A percentile compares a stretch with the other conserved stretches of the same genome.
phyloP scores from a whole-genome alignment of 1,140 invertebrate species.

The Microplitis mediator region DNA sequence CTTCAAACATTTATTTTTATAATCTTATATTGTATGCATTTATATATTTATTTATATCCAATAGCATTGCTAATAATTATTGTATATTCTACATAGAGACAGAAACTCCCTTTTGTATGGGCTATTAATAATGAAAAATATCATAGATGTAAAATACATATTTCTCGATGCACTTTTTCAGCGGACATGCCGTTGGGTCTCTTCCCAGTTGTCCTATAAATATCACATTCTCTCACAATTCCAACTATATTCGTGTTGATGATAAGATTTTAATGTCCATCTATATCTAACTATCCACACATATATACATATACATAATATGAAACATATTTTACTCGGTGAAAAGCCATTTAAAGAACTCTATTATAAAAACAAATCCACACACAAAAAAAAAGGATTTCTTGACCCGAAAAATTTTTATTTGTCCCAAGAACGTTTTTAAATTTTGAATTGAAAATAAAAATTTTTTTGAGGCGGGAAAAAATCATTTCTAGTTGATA shows the following conservation, averaged over 20 bases:
- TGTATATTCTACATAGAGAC: background rate
- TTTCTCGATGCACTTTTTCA: background rate
- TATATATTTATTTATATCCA: background rate
- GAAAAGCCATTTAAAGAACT: background rate
- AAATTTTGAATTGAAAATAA: too few relatives aligned
- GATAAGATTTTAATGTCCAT: slow-evolving; percentile 22
- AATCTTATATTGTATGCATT: background rate
- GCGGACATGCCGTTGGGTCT: background rate
- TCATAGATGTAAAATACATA: background rate
- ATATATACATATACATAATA: background rate
- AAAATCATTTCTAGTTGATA: too few relatives aligned
- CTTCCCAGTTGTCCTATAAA: slow-evolving; percentile 11
- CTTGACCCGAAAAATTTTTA: too few relatives aligned
- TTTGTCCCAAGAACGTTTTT: too few relatives aligned
- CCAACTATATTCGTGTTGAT: slow-evolving; percentile 2
- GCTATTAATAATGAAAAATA: background rate
- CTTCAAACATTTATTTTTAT: background rate
- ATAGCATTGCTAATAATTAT: background rate
- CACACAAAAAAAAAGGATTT: background rate
- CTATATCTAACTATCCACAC: background rate
- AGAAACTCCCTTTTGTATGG: background rate
- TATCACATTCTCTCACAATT: slow-evolving; percentile 8
- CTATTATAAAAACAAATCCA: background rate
- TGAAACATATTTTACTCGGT: background rate
- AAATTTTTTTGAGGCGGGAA: too few relatives aligned